Evolutionary conservation across 2,797 vertebrate species (phyloP), one percentile per base, ranked within the genome.

Genomic region (Galaxias olidus): DNA sequence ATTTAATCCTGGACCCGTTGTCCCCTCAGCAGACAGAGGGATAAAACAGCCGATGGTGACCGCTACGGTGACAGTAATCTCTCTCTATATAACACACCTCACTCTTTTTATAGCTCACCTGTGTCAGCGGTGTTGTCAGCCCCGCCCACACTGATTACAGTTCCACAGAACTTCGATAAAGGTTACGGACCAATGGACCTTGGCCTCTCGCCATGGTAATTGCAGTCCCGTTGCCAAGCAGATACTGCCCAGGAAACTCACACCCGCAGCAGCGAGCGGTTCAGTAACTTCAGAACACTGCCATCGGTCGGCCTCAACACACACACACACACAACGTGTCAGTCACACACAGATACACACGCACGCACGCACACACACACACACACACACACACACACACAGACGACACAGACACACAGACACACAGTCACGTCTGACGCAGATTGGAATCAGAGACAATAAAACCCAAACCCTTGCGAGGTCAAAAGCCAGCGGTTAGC

Each of bases 141-240:
- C 62, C 65, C 57, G 8, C 74, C 67, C 59, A 9, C 4, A 52
- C 61, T 1, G 1, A 11, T 17, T 48, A 10, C 57, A 58, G 20
- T 64, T 75, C 72, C 70, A 59, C 12, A 62, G 73, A 81, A 40
- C 61, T 67, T n/a, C 40, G 42, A 42, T 56, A 30, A 30, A 30
- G 30, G 30, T 3, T 30, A 2, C 3, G 30, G 30, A 30, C 30
- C 30, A 30, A 30, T 75, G 82, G 4, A 79, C 86, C 63, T 82
- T 80, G 83, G 68, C 76, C 80, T 17, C 42, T 56, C 50, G 30
- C 41, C 49, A 57, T 40, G 9, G 15, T 20, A 1, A 17, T 5
- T 4, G 52, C 11, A 0, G 69, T 73, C 72, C 72, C 60, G 44
- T 40, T 45, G 61, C 48, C 61, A 55, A 54, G 57, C 5, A 4